phyloP scores from a whole-genome alignment of 2,113 vertebrate genomes.

The Coracopsis vasa region DNA sequence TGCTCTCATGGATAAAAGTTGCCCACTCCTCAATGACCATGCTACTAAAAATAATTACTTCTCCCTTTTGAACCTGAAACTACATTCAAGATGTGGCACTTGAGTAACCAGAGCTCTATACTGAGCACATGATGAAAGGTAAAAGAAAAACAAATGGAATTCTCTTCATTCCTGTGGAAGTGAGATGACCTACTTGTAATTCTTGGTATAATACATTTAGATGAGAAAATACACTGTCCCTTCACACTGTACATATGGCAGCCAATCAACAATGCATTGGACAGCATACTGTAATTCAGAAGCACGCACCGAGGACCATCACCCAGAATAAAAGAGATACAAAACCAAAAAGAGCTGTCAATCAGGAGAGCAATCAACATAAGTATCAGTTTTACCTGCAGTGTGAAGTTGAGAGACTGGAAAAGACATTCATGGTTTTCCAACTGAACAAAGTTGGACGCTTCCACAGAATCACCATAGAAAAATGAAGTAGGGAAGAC shows the following conservation, averaged over 20 bases:
- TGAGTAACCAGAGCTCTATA: background rate
- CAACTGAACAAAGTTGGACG: slow-evolving; percentile 83
- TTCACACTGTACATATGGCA: background rate
- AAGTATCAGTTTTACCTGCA: slow-evolving; percentile 82
- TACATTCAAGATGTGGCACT: background rate
- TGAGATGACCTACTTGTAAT: background rate
- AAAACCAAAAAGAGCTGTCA: background rate
- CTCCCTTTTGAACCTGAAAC: background rate
- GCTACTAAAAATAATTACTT: background rate
- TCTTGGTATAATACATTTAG: background rate
- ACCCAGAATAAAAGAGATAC: background rate
- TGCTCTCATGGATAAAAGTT: background rate
- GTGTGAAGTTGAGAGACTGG: slow-evolving; percentile 92
- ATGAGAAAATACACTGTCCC: background rate
- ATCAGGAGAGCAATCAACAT: background rate
- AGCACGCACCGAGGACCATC: background rate
- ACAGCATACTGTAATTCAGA: background rate
- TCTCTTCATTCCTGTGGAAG: background rate
- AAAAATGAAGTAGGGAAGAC: slow-evolving; percentile 89
- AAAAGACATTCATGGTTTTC: slow-evolving; percentile 90
- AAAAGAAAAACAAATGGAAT: background rate
- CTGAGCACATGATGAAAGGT: background rate
- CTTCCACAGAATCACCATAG: slow-evolving; percentile 90
- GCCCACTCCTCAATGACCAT: background rate
- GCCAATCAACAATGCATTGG: background rate